Evolutionary conservation across 2,113 vertebrate genomes (phyloP).

Genomic region (Myodes glareolus): DNA sequence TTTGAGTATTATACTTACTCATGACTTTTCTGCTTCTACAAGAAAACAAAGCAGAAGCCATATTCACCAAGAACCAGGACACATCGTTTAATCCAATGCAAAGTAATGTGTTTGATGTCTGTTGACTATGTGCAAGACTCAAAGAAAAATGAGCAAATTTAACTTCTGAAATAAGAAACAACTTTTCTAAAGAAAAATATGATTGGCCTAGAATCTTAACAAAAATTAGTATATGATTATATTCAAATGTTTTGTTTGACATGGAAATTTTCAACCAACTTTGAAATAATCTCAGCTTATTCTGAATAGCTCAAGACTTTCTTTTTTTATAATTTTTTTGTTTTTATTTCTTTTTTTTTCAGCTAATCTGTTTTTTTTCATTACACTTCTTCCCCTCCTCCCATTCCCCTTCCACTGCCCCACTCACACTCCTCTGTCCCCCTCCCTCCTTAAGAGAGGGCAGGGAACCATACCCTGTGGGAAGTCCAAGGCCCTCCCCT

Average conservation of each 20-base stretch:
- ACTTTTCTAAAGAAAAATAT: background rate
- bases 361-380: too few species aligned
- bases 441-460: too few species aligned
- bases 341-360: too few species aligned
- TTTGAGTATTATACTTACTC: slow-evolving; percentile 15
- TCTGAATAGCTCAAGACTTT: background rate
- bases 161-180: background rate
- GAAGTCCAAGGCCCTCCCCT: too few species aligned
- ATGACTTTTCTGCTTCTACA: background rate
- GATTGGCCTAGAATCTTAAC: background rate
- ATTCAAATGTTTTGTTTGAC: background rate
- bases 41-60: slow-evolving; percentile 19
- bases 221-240: background rate
- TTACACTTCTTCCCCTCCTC: too few species aligned
- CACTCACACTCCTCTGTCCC: too few species aligned
- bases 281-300: background rate
- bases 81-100: background rate
- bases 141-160: background rate
- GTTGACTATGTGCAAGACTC: background rate
- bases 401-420: too few species aligned
- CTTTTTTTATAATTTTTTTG: too few species aligned
- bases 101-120: background rate
- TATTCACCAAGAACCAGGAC: background rate
- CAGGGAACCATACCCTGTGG: too few species aligned
- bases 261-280: background rate